These are phyloP conservation scores for Pristionchus arcanus DNA, from an alignment of 2,888 invertebrate species.

Conservation along the genomic window DNA sequence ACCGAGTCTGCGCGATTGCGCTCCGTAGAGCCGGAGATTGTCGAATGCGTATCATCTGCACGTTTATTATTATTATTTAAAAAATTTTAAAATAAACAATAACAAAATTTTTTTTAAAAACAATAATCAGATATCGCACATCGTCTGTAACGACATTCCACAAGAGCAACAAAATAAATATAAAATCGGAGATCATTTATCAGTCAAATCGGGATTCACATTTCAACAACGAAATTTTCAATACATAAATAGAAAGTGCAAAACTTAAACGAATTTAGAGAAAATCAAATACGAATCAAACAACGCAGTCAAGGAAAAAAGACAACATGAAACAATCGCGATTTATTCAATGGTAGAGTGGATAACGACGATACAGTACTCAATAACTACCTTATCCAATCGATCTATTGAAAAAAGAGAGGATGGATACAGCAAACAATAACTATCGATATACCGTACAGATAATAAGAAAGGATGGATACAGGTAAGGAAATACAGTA, in stretches of 20 bases:
- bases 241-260: neutral
- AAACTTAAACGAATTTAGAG: neutral
- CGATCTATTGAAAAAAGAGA: too few species aligned
- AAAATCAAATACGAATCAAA: neutral
- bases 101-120: neutral
- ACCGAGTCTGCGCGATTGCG: slow-evolving; percentile 40
- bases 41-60: slow-evolving; percentile 48
- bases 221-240: neutral
- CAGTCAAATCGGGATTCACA: slow-evolving; percentile 6
- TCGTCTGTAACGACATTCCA: slow-evolving; percentile 12
- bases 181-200: slow-evolving; percentile 21
- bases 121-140: neutral
- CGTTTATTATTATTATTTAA: too few species aligned
- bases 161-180: neutral
- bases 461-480: too few species aligned
- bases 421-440: too few species aligned
- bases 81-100: neutral
- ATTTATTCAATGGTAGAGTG: neutral
- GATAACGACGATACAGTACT: neutral
- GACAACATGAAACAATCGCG: neutral
- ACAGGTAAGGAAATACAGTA: neutral
- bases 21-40: slow-evolving; percentile 36
- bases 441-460: too few species aligned
- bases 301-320: neutral
- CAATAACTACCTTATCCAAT: neutral